These are phyloP conservation scores for Drosophila oshimai DNA, from an alignment of 1,140 invertebrate species.

Conservation along the genomic window DNA sequence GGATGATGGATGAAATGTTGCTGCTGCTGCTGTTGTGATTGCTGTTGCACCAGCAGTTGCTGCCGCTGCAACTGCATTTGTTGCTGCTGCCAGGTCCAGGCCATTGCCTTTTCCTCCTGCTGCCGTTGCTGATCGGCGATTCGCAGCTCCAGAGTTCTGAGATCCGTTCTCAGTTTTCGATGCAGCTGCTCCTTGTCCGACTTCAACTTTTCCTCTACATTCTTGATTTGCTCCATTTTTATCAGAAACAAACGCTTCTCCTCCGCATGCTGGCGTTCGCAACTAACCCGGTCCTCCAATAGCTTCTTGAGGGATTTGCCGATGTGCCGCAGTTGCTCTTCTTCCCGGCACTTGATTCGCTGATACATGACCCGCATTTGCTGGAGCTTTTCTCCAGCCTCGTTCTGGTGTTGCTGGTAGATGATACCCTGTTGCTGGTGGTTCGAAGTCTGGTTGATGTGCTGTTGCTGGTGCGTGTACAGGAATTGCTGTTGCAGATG, in stretches of 20 bases:
- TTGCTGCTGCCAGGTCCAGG: slow-evolving; percentile 30
- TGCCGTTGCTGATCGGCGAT: slow-evolving; percentile 26
- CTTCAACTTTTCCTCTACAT: slow-evolving; percentile 36
- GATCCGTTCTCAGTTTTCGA: slow-evolving; percentile 3
- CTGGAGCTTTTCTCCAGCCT: slow-evolving; percentile 21
- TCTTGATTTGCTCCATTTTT: slow-evolving; percentile 50
- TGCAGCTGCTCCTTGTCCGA: slow-evolving; percentile 15
- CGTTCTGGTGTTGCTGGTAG: slow-evolving; percentile 28
- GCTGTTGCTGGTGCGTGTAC: neutral
- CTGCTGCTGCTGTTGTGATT: slow-evolving; percentile 2
- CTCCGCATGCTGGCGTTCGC: slow-evolving; percentile 44
- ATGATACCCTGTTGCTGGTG: slow-evolving; percentile 9
- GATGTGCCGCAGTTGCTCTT: slow-evolving; percentile 31
- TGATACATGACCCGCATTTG: slow-evolving; percentile 41
- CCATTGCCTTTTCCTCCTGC: neutral
- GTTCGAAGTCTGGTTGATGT: neutral
- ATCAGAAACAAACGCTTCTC: slow-evolving; percentile 36
- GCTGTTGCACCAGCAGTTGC: slow-evolving; percentile 8
- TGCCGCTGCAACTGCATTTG: neutral
- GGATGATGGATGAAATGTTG: slow-evolving; percentile 9
- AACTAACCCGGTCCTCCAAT: slow-evolving; percentile 5
- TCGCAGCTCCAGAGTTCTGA: slow-evolving; percentile 7
- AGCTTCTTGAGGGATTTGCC: slow-evolving; percentile 28
- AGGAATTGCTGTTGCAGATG: slow-evolving; percentile 2
- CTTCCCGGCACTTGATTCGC: slow-evolving; percentile 35